A percentile compares a stretch with the other conserved stretches of the same genome.
These are phyloP conservation scores for Ferdinandea cuprea DNA, from an alignment of 2,888 invertebrate species.

Conservation along the genomic window DNA sequence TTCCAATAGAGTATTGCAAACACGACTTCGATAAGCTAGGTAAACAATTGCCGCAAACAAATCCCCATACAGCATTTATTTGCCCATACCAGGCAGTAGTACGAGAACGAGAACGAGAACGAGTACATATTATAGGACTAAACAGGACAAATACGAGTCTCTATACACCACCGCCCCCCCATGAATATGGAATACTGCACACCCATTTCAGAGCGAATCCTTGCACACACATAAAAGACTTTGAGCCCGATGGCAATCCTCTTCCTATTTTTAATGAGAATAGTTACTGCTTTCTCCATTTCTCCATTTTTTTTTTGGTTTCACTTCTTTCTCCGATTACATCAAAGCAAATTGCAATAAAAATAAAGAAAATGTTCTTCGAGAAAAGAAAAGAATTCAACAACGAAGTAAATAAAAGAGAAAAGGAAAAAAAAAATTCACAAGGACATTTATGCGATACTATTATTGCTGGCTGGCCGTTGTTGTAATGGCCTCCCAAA, in stretches of 20 bases:
- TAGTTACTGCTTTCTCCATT: constrained; percentile 38
- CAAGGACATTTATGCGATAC: constrained; percentile 51
- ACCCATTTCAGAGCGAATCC: constrained; percentile 36
- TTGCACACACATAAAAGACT: constrained; percentile 53
- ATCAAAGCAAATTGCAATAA: constrained; percentile 67
- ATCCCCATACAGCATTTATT: constrained; percentile 58
- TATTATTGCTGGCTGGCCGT: constrained; percentile 5
- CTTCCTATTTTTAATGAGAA: constrained; percentile 43
- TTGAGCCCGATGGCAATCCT: constrained; percentile 46
- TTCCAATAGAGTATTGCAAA: constrained; percentile 73
- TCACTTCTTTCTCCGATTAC: constrained; percentile 48
- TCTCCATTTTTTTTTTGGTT: background rate
- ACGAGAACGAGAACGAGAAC: constrained; percentile 28
- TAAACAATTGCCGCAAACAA: constrained; percentile 67
- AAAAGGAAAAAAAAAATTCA: constrained; percentile 40
- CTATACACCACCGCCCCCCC: too few relatives aligned
- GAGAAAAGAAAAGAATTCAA: constrained; percentile 23
- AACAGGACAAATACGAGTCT: too few relatives aligned
- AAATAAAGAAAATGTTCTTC: constrained; percentile 63
- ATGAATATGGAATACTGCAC: constrained; percentile 27
- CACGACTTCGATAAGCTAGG: constrained; percentile 72
- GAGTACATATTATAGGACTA: constrained; percentile 24
- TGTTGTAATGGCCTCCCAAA: constrained; percentile 48
- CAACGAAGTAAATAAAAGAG: constrained; percentile 6
- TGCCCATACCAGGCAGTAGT: constrained; percentile 35